Base-by-base conservation (phyloP, 2,888 invertebrate species). In the Sesamia inferens region DNA sequence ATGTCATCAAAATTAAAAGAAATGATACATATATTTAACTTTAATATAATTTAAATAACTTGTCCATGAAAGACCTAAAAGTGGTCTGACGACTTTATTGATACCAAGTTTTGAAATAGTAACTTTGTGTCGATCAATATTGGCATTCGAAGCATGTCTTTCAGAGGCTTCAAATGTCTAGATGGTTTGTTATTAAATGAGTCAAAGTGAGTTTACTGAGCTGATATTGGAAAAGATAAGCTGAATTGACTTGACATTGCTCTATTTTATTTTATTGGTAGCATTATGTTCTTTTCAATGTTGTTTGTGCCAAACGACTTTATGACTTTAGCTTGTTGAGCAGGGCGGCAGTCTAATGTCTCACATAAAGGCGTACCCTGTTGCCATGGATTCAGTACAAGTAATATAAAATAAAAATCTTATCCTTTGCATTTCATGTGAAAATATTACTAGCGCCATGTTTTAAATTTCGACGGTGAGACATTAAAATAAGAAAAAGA, bases 161-260 rank as follows among this genome's bases (percentile, higher is more conserved):
- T 47, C 19, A 39, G 16, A 19, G 47, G 47, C 57, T 80, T 71
- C 67, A 59, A 72, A 72, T 54, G 24, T 77, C 48, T 57, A 24
- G 59, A 44, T 64, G 47, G 69, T 64, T 59, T 76, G 54, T 61
- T 64, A 68, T 54, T 14, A 63, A 68, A 76, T 69, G n/a, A 69
- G 2, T 47, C 67, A 8, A 42, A 31, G 14, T 44, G 68, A 55
- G 19, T 63, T 42, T 76, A 24, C 70, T 68, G 22, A 58, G 31
- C 14, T 47, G 51, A 64, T 71, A 62, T 71, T 76, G 66, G 57
- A 58, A 71, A 65, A 59, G 65, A 61, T 69, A 64, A 66, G 47
- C 59, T 55, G 42, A 58, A 66, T 54, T 58, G 42, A 59, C 58
- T 72, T 78, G 61, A 54, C n/a, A 58, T 63, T 69, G 13, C 47